Evolutionary conservation across 2,888 invertebrate genomes (phyloP).

Genomic region (Encarsia formosa): DNA sequence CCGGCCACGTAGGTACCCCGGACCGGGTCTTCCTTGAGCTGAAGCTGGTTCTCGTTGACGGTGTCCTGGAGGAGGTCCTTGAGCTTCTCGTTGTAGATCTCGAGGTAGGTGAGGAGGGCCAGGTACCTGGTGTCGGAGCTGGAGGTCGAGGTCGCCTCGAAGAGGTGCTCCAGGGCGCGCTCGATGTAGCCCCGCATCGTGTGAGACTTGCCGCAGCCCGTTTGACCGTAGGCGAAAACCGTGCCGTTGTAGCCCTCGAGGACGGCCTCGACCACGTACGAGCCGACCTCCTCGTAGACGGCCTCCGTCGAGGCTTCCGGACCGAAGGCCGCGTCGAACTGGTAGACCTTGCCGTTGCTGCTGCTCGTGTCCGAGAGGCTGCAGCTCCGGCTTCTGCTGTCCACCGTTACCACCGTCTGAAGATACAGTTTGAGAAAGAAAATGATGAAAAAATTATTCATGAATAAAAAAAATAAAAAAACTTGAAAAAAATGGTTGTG

Average conservation of each 20-base stretch:
- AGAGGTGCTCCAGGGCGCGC: conserved; percentile 81
- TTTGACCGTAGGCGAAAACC: conserved; percentile 90
- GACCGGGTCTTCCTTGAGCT: conserved; percentile 57
- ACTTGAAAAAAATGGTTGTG: too few relatives aligned
- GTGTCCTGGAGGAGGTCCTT: conserved; percentile 62
- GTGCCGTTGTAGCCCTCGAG: conserved; percentile 90
- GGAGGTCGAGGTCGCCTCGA: conserved; percentile 76
- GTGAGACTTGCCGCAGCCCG: conserved; percentile 86
- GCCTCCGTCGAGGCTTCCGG: conserved; percentile 74
- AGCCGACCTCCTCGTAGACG: conserved; percentile 77
- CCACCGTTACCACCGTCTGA: conserved; percentile 67
- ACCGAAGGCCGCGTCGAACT: conserved; percentile 80
- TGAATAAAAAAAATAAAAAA: too few relatives aligned
- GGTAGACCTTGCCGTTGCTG: conserved; percentile 42
- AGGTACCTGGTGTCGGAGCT: conserved; percentile 60
- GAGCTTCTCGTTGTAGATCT: conserved; percentile 82
- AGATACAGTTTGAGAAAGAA: too few relatives aligned
- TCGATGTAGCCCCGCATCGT: conserved; percentile 76
- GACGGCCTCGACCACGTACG: conserved; percentile 63
- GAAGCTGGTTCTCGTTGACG: conserved; percentile 53
- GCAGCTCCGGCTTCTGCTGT: conserved; percentile 56
- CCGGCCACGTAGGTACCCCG: conserved; percentile 65
- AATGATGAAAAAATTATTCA: too few relatives aligned
- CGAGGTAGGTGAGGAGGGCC: conserved; percentile 74
- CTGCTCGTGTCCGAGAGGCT: conserved; percentile 52